Evolutionary conservation across 2,797 vertebrate species (phyloP).

Genomic region (Chromis chromis): DNA sequence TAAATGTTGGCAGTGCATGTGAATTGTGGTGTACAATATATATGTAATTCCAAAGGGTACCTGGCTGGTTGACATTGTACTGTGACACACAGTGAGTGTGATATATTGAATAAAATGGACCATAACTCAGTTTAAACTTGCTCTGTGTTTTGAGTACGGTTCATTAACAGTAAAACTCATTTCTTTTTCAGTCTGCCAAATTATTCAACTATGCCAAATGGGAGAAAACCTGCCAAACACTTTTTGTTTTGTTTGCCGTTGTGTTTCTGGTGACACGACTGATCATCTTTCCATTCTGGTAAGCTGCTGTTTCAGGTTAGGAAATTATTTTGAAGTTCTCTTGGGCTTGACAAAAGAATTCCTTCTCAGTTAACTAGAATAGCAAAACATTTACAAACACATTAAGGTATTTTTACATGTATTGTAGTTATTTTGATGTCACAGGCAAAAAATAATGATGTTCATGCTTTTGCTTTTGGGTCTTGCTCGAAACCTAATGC

Average conservation of each 20-base stretch:
- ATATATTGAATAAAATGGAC: background rate
- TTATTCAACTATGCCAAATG: slow-evolving; percentile 94
- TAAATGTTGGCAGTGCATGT: background rate
- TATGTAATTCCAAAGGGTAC: background rate
- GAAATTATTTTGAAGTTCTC: too few species aligned
- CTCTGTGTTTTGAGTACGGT: background rate
- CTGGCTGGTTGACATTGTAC: background rate
- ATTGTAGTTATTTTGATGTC: too few species aligned
- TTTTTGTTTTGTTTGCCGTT: slow-evolving; percentile 91
- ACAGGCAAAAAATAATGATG: too few species aligned
- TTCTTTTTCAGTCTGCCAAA: slow-evolving; percentile 90
- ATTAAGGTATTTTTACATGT: too few species aligned
- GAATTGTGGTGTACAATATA: background rate
- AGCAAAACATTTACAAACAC: background rate
- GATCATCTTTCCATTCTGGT: slow-evolving; percentile 95
- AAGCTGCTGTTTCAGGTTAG: slow-evolving; percentile 65
- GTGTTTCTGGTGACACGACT: slow-evolving; percentile 91
- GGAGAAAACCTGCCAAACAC: slow-evolving; percentile 87
- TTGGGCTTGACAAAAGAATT: too few species aligned
- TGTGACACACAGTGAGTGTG: background rate
- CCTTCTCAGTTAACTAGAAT: background rate
- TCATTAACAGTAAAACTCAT: slow-evolving; percentile 26
- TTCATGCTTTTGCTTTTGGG: too few species aligned
- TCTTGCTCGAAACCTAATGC: too few species aligned
- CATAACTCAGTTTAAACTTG: background rate